Base-by-base conservation (phyloP, 2,797 vertebrate genomes). In the Falco berigora region DNA sequence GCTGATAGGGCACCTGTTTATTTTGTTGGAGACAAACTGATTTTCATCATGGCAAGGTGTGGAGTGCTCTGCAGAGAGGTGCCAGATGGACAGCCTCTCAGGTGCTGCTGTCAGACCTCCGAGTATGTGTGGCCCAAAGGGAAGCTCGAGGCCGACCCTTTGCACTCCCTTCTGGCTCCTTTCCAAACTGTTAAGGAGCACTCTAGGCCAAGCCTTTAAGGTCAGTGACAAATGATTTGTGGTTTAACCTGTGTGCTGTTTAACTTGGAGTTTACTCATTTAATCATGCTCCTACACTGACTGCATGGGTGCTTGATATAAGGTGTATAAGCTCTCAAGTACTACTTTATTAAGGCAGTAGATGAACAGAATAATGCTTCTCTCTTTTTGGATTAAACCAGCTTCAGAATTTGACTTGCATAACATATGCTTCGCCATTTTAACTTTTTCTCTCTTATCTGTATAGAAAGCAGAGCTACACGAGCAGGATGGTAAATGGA, bases 371-470 rank as follows among this genome's bases (percentile, higher is more conserved):
- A 61, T 82, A 86, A 76, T 16, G 30, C 32, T 81, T 56, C 50
- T 59, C 56, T 71, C 38, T 58, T 62, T 88, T 55, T 53, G 19
- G 36, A 82, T 84, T 85, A 93, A 78, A 50, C 18, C 36, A 78
- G 77, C 61, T 95, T 76, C 56, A 85, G 63, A 67, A 64, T 90
- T 85, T 91, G 42, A 69, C 25, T 73, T 27, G 6, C 18, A 20
- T 46, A 72, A 50, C 17, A 9, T n/a, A 27, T 63, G 10, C 21
- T 14, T 74, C 71, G 64, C 44, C 27, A 13, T 9, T 56, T 58
- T 24, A 75, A 79, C 64, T n/a, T 79, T 75, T 72, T n/a, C 15
- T 52, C n/a, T 80, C 12, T 47, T 67, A 46, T 4, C 30, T 62
- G 19, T 24, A n/a, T 13, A 76, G 63, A 64, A 79, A 69, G 17